Evolutionary conservation across 2,888 invertebrate species (phyloP), one percentile per base, ranked within the genome.

Genomic region (Crematogaster levior): DNA sequence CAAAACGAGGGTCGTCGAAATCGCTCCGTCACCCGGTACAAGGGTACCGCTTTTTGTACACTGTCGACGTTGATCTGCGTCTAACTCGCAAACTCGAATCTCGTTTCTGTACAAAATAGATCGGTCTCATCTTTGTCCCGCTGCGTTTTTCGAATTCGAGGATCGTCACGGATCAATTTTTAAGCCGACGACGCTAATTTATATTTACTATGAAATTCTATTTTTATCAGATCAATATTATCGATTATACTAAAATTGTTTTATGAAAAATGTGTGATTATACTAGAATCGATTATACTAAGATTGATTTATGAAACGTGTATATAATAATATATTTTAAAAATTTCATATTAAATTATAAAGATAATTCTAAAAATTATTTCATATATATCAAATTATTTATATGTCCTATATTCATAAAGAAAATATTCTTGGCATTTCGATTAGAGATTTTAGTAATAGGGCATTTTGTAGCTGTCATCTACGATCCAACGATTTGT

Each of bases 1-100:
- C 93, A 92, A 90, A 92, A 92, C 91, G 92, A 92, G 93, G 92
- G 93, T 93, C 91, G 91, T 87, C 87, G 89, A 92, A 93, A 92
- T 89, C 90, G 93, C 93, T 90, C 90, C 91, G 93, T 93, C 93
- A 93, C 91, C 91, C 89, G 90, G 88, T 90, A 91, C 91, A 90
- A 89, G 90, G 92, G 93, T 90, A 91, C 89, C 86, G 91, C 84
- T 89, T 89, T 89, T 92, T 91, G 82, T 89, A 85, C n/a, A n/a
- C 81, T 84, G 81, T 81, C 85, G 60, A 56, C 81, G 85, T 70
- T 81, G 83, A 79, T 83, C 84, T 83, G 84, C 66, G 63, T 65
- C 84, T 77, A 83, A 77, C 81, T 77, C 75, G 60, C 56, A 70
- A 72, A 83, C 84, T 82, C 81, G 61, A 58, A 77, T 63, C 80